These are phyloP conservation scores for Thecophora atra DNA, from an alignment of 2,888 invertebrate genomes.

Conservation along the genomic window DNA sequence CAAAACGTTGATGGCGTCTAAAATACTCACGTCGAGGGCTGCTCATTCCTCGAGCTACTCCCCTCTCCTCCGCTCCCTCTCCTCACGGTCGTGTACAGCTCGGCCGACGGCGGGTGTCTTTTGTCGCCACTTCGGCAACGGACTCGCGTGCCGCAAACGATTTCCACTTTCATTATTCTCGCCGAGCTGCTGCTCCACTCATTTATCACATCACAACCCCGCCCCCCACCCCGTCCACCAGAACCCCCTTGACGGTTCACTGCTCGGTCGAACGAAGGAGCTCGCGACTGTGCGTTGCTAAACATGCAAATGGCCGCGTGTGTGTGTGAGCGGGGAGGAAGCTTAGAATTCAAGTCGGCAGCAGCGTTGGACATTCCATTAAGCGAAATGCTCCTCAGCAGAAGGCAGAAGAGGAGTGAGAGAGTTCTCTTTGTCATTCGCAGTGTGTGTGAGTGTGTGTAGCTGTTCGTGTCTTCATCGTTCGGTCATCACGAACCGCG, in stretches of 20 bases:
- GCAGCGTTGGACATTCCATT: too few relatives aligned
- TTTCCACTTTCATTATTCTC: constrained; percentile 30
- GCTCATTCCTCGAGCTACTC: background rate
- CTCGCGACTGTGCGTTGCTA: constrained; percentile 38
- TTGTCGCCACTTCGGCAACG: background rate
- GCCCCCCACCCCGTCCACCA: background rate
- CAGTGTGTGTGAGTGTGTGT: background rate
- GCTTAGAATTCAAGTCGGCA: too few relatives aligned
- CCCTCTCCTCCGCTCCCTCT: background rate
- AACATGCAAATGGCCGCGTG: constrained; percentile 56
- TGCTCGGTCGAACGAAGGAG: background rate
- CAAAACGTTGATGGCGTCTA: background rate
- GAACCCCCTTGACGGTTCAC: background rate
- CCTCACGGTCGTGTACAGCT: background rate
- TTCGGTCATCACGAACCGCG: constrained; percentile 1
- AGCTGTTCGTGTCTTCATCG: background rate
- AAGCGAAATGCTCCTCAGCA: too few relatives aligned
- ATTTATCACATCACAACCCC: background rate
- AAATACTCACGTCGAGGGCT: background rate
- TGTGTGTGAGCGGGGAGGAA: too few relatives aligned
- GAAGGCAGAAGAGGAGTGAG: too few relatives aligned
- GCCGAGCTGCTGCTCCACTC: constrained; percentile 21
- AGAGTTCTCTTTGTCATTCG: too few relatives aligned
- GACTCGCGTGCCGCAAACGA: constrained; percentile 29
- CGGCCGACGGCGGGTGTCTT: background rate